A percentile compares a stretch with the other conserved stretches of the same genome.
These are phyloP conservation scores for Rosalia funebris DNA, from an alignment of 2,888 invertebrate species.

Conservation along the genomic window DNA sequence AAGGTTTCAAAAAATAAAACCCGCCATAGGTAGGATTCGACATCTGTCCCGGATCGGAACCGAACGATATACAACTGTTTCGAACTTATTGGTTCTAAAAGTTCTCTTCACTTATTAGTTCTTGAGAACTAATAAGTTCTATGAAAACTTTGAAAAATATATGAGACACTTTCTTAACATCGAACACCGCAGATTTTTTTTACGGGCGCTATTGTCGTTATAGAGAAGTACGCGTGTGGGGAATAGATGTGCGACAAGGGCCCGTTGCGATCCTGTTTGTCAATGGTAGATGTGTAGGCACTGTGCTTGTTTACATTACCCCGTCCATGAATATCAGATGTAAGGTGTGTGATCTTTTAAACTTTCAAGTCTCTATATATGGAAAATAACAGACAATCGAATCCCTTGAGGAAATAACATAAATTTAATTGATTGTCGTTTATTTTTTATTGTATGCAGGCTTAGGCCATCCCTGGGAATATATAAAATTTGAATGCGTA, in stretches of 20 bases:
- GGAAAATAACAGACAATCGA: conserved; percentile 29
- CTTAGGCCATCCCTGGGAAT: neutral
- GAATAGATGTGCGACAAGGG: conserved; percentile 38
- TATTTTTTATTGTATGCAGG: conserved; percentile 5
- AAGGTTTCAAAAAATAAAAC: no score
- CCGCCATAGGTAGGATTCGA: no score
- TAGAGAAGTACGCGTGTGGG: no score
- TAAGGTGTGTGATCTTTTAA: conserved; percentile 43
- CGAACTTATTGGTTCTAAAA: no score
- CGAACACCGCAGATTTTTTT: no score
- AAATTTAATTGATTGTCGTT: conserved; percentile 35
- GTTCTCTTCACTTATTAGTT: no score
- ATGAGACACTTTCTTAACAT: no score
- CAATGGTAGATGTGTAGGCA: conserved; percentile 31
- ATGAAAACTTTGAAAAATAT: no score
- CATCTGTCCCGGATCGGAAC: no score
- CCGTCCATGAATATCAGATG: conserved; percentile 42
- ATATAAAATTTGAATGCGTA: neutral
- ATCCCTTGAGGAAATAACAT: conserved; percentile 29
- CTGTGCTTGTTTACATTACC: conserved; percentile 40
- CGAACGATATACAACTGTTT: no score
- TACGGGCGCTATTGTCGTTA: no score
- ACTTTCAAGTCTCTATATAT: conserved; percentile 39
- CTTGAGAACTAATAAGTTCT: no score
- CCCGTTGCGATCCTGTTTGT: conserved; percentile 42